Evolutionary conservation across 2,113 vertebrate species (phyloP), one percentile per base, ranked within the genome.

Genomic region (Protobothrops flavoviridis): DNA sequence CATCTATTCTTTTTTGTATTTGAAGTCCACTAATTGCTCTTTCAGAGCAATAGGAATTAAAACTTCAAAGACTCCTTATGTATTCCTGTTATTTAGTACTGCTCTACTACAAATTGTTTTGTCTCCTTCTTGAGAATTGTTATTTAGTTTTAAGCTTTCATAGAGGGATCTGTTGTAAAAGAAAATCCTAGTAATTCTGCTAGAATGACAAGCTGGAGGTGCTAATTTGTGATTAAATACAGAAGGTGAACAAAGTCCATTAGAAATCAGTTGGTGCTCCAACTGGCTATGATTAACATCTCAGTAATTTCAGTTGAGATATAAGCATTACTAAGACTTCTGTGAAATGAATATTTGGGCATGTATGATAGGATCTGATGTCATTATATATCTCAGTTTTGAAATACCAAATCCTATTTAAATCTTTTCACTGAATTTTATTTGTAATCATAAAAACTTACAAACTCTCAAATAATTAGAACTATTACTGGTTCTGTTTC

Each of bases 401-500:
- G 50, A 52, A 85, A 59, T 43, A 20, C 45, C 29, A 69, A 74
- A 21, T 55, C n/a, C 50, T 56, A 10, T 55, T 92, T 61, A 93
- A 90, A 90, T 85, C 43, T 12, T 12, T 90, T 45, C 52, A 56
- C 26, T 56, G 50, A 89, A 92, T 69, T 3, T 55, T 33, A 69
- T 74, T 61, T 56, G 24, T 93, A 43, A 48, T 12, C 26, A 50
- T 39, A 93, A 93, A 69, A 59, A 13, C 26, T 26, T 90, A 43
- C 53, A 88, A 85, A 26, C 29, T 61, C 85, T 85, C 88, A 90
- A 52, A 85, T 89, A 93, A 93, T 93, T 90, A 90, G 69, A 90
- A 52, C 29, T 59, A 90, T 52, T 90, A 90, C 59, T 85, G 23
- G 33, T 43, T 10, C 50, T 85, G 24, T 90, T 93, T 90, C 43